Evolutionary conservation across 2,888 invertebrate genomes (phyloP), one percentile per base, ranked within the genome.

Genomic region (Drosophila limbata): DNA sequence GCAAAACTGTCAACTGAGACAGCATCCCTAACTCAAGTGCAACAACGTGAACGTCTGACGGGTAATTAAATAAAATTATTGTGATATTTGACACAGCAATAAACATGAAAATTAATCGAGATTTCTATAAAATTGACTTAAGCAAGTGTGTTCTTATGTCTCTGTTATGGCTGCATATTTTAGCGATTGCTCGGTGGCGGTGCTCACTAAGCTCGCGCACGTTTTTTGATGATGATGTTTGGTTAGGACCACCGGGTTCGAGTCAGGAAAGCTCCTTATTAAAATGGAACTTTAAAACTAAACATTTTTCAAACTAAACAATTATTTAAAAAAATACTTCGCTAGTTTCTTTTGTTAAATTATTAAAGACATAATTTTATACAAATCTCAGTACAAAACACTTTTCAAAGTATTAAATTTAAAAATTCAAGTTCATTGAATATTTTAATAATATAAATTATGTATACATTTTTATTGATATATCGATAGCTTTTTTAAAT

Each of bases 41-140:
- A 69, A 28, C 66, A 77, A 10, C n/a, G 9, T 19, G 53, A 63
- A 10, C 31, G 42, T 8, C 55, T 40, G 17, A 6, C 25, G 31
- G 80, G 80, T 76, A 79, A 79, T 61, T 51, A 55, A 31, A 51
- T 37, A 13, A 48, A 59, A 15, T 50, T 31, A n/a, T 28, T 40
- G 40, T 45, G n/a, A 8, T 25, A 1, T 52, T n/a, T 47, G 53
- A 39, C n/a, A n/a, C n/a, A 6, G 50, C 13, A 35, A 17, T 33
- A 50, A 42, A 13, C 28, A 53, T 15, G 35, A 45, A n/a, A 25
- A 10, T 4, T n/a, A 4, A 10, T 4, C 0, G 0, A 11, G 25
- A 6, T 6, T 0, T 33, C 28, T 19, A 5, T 17, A 9, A 35
- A 15, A 8, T 15, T 25, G 10, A 11, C 17, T 37, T 33, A 17